phyloP scores from a whole-genome alignment of 2,113 vertebrate species.

The Motacilla tschutschensis region DNA sequence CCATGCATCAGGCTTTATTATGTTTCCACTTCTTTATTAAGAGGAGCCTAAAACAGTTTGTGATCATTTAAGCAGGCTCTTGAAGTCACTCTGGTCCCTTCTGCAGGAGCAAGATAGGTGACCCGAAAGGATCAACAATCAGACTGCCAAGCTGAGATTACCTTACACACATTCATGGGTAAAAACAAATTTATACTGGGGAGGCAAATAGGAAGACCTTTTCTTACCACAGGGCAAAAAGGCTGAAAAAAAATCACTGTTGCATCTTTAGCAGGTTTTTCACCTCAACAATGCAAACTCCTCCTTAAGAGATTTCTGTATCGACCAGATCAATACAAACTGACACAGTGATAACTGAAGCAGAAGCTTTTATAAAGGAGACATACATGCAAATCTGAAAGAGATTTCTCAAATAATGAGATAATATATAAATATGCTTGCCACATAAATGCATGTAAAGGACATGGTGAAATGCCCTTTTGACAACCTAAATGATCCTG shows the following conservation, averaged over 20 bases:
- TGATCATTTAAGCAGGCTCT: background rate
- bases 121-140: background rate
- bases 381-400: background rate
- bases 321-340: background rate
- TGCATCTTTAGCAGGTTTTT: background rate
- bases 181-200: background rate
- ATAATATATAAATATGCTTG: background rate
- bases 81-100: background rate
- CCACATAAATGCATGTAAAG: background rate
- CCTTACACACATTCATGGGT: background rate
- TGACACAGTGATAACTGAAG: background rate
- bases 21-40: background rate
- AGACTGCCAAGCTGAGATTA: background rate
- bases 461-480: background rate
- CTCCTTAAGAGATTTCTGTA: background rate
- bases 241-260: background rate
- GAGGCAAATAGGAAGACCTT: background rate
- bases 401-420: background rate
- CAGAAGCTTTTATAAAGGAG: background rate
- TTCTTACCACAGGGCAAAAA: background rate
- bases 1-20: background rate
- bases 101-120: background rate
- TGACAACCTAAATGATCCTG: background rate
- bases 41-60: background rate
- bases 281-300: background rate